phyloP scores from a whole-genome alignment of 2,797 vertebrate species.

The Hylomyscus alleni region DNA sequence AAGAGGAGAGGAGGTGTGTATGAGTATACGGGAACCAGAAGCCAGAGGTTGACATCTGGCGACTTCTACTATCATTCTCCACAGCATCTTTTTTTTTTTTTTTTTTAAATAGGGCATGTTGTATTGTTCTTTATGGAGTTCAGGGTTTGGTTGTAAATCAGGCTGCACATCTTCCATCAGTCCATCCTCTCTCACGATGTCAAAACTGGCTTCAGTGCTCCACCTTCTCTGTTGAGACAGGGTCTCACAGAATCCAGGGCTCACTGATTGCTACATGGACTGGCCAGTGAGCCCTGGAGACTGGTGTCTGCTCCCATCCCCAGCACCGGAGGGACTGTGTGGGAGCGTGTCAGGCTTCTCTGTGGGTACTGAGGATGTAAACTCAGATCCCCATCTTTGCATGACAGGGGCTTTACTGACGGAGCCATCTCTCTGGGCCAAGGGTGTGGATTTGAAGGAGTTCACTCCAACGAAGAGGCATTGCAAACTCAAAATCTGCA shows the following conservation, averaged over 20 bases:
- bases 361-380: background rate
- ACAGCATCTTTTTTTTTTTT: background rate
- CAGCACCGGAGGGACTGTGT: background rate
- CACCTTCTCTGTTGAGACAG: background rate
- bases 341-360: background rate
- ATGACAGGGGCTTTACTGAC: background rate
- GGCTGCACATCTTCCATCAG: background rate
- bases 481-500: background rate
- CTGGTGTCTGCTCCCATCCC: no score
- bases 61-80: background rate
- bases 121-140: background rate
- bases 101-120: background rate
- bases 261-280: background rate
- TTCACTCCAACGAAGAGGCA: background rate
- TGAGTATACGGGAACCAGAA: background rate
- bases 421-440: background rate
- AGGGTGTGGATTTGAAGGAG: background rate
- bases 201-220: background rate
- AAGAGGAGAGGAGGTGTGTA: background rate
- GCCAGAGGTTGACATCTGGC: background rate
- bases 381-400: background rate
- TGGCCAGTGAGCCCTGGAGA: background rate
- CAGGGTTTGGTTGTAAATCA: background rate
- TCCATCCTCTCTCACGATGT: background rate
- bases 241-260: background rate